Base-by-base conservation (phyloP, 1,140 invertebrate species). In the Papilio helenus region DNA sequence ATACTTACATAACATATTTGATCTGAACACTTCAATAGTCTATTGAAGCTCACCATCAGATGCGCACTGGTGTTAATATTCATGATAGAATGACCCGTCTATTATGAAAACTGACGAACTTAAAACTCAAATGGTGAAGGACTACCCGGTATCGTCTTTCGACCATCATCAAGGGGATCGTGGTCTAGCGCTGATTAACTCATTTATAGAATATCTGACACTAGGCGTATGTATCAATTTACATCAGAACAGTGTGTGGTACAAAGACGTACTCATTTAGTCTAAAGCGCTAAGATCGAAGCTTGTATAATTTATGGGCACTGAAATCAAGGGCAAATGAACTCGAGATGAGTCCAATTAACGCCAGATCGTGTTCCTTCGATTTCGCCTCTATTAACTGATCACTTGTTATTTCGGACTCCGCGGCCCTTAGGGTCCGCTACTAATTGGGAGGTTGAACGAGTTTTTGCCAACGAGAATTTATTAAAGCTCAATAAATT, bases 321-420 rank as follows among this genome's bases (percentile, higher is more conserved):
- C 29, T 77, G 58, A 77, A 77, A 77, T 77, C 26, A 65, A 77
- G 55, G 42, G 34, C 34, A 65, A 44, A 77, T 77, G 39, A 77
- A 44, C 58, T 58, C 34, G 55, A 23, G 76, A 77, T 77, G 76
- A 65, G 76, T n/a, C 76, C 76, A 77, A 77, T 77, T 77, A 77
- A 77, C 51, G 34, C 10, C 76, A 77, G 51, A 77, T 77, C 42
- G 55, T 61, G 76, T 77, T 77, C 55, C 34, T 26, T 58, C 51
- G 73, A 77, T 65, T 77, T 44, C 72, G 72, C 39, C 58, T 77
- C 39, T 77, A 77, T 77, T 77, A 61, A 77, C 76, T 65, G 76
- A 61, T 65, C 55, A 42, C 55, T 77, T 65, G 58, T 77, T 65
- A 76, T 74, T 74, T 74, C 42, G 72, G 39, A 44, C 34, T 42